phyloP scores from a whole-genome alignment of 2,888 invertebrate genomes.

The Scaptomyza parva region DNA sequence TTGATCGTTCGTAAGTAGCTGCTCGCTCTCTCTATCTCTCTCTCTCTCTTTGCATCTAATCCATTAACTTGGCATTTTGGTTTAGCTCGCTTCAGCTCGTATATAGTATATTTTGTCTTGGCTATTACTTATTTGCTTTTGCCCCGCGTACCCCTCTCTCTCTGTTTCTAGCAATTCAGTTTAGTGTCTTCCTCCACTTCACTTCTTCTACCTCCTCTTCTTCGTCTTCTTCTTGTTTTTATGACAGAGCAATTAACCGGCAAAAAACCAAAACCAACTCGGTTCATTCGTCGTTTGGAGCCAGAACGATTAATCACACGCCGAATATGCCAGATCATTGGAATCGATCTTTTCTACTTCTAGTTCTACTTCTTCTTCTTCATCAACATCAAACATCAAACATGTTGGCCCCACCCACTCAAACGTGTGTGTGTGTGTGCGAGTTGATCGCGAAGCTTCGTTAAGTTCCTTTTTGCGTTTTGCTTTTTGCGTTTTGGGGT shows the following conservation, averaged over 20 bases:
- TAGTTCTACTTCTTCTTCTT: no score
- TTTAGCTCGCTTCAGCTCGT: constrained; percentile 10
- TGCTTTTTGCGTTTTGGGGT: neutral
- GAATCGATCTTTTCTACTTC: constrained; percentile 16
- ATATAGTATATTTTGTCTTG: neutral
- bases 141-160: neutral
- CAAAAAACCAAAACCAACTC: constrained; percentile 10
- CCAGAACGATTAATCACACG: constrained; percentile 36
- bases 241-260: constrained; percentile 37
- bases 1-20: no score
- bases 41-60: constrained; percentile 30
- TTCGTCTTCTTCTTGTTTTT: neutral
- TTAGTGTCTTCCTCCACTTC: no score
- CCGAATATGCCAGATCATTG: constrained; percentile 25
- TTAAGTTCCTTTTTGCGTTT: constrained; percentile 10
- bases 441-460: constrained; percentile 14
- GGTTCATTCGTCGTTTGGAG: constrained; percentile 6
- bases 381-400: neutral
- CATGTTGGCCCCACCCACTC: constrained; percentile 28
- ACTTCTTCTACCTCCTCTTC: constrained; percentile 4
- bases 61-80: constrained; percentile 46
- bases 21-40: neutral
- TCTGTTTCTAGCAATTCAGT: neutral
- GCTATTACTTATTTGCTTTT: constrained; percentile 9
- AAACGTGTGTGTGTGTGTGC: neutral